These are phyloP conservation scores for Leptoteleia sp. DNA, from an alignment of 1,140 invertebrate species.

Conservation along the genomic window DNA sequence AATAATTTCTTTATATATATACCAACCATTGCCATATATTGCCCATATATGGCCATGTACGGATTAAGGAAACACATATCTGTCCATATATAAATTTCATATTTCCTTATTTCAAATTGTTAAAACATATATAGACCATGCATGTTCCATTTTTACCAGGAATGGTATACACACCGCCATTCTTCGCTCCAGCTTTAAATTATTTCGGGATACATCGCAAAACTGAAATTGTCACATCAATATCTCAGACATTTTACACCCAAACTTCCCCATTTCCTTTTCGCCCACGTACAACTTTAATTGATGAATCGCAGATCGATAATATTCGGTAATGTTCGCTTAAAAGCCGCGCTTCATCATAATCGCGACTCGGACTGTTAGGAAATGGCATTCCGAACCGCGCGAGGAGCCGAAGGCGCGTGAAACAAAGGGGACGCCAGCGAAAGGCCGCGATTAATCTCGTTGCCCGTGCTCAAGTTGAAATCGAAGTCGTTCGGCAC, in stretches of 20 bases:
- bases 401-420: constrained; percentile 16
- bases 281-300: constrained; percentile 23
- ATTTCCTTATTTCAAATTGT: no score
- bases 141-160: no score
- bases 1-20: no score
- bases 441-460: constrained; percentile 70
- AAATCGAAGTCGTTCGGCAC: constrained; percentile 73
- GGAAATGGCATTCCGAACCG: constrained; percentile 41
- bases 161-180: no score
- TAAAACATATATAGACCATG: no score
- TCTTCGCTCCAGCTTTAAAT: no score
- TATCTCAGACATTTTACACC: constrained; percentile 1
- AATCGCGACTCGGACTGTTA: constrained; percentile 36
- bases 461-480: constrained; percentile 65
- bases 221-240: no score
- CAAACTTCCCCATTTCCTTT: constrained; percentile 19
- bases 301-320: constrained; percentile 32
- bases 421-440: constrained; percentile 54
- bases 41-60: no score
- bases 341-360: constrained; percentile 31
- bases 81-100: no score
- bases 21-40: no score
- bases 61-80: no score
- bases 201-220: no score
- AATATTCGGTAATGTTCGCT: constrained; percentile 35